These are phyloP conservation scores for Camelus dromedarius DNA, from an alignment of 2,113 vertebrate genomes.

Conservation along the genomic window DNA sequence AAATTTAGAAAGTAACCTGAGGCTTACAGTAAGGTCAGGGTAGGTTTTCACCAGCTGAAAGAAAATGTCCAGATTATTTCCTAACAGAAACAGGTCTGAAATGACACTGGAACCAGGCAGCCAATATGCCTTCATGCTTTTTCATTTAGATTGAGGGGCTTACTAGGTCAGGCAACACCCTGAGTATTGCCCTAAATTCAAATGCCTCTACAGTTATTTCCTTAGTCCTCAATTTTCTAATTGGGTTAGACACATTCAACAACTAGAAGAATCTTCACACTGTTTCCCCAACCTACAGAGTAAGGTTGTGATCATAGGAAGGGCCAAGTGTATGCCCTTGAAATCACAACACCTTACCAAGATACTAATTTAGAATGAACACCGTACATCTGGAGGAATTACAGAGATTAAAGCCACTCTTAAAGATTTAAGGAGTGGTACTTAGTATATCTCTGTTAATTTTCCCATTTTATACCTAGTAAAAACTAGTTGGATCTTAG, in stretches of 20 bases:
- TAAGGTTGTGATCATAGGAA: background rate
- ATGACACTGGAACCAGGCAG: background rate
- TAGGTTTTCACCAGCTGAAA: background rate
- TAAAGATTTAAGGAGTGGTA: background rate
- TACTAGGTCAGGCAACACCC: background rate
- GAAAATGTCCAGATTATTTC: background rate
- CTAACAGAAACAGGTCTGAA: background rate
- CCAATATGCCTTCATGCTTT: background rate
- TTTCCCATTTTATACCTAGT: background rate
- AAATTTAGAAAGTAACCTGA: background rate
- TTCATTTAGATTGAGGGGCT: background rate
- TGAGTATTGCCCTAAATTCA: background rate
- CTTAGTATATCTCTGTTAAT: background rate
- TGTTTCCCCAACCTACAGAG: background rate
- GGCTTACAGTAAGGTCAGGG: background rate
- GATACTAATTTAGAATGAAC: background rate
- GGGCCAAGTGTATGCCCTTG: rapidly evolving
- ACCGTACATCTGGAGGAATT: background rate
- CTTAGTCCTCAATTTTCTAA: background rate
- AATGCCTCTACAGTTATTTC: background rate
- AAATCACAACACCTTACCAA: background rate
- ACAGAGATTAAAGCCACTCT: background rate
- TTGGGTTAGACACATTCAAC: background rate
- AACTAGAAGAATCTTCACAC: background rate
- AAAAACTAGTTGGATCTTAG: background rate